Evolutionary conservation across 2,113 vertebrate genomes (phyloP).

Genomic region (Candoia aspera): DNA sequence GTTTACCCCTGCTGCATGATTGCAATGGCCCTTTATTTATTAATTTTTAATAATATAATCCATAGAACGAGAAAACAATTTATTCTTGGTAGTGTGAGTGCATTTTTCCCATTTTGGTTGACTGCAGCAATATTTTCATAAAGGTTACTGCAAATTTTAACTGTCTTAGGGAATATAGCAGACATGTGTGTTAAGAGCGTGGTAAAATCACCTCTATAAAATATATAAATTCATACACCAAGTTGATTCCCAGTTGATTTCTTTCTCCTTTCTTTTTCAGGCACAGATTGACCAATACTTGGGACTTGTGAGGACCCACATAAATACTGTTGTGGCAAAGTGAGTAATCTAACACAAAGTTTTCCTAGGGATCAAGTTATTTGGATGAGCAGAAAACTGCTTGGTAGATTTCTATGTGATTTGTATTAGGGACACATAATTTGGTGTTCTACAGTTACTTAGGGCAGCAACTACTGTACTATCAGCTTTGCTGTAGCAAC

Average conservation of each 20-base stretch:
- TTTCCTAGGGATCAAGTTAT: fast-evolving
- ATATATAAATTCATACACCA: neutral
- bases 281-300: slow-evolving; percentile 98
- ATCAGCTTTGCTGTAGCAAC: too few relatives aligned
- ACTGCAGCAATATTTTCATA: neutral
- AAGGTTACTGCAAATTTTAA: neutral
- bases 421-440: neutral
- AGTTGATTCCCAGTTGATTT: neutral
- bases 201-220: neutral
- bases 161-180: neutral
- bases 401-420: neutral
- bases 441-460: neutral
- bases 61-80: neutral
- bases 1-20: neutral
- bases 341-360: slow-evolving; percentile 75
- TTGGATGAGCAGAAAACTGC: neutral
- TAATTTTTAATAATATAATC: neutral
- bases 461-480: neutral
- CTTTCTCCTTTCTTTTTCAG: slow-evolving; percentile 67
- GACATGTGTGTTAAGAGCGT: neutral
- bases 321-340: slow-evolving; percentile 96
- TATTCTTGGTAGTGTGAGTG: neutral
- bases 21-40: neutral
- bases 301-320: slow-evolving; percentile 93
- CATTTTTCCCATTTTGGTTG: neutral